phyloP scores from a whole-genome alignment of 2,113 vertebrate genomes.

The Donacobius atricapilla region DNA sequence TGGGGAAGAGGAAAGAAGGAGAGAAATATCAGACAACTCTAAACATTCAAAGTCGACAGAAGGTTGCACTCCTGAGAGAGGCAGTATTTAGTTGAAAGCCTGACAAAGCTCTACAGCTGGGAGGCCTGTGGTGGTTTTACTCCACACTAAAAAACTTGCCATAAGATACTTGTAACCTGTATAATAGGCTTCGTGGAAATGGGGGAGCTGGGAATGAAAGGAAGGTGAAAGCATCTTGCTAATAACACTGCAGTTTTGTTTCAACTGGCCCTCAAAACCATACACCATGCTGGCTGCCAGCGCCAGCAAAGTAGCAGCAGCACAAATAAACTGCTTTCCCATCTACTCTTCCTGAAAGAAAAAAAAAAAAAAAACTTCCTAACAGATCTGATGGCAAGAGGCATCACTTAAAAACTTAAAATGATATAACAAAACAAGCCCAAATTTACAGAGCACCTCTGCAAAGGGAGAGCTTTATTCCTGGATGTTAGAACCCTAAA shows the following conservation, averaged over 20 bases:
- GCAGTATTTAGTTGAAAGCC: slow-evolving; percentile 43
- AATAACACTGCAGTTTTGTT: slow-evolving; percentile 26
- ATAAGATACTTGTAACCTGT: slow-evolving; percentile 58
- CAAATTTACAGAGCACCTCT: slow-evolving; percentile 57
- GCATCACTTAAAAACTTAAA: not conserved
- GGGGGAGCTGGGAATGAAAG: slow-evolving; percentile 32
- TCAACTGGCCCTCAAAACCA: slow-evolving; percentile 35
- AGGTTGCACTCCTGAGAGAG: slow-evolving; percentile 62
- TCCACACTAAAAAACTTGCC: slow-evolving; percentile 22
- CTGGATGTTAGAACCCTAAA: slow-evolving; percentile 75
- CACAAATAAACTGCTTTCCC: not conserved
- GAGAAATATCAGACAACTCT: slow-evolving; percentile 11
- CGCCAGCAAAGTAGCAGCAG: not conserved
- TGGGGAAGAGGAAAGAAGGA: slow-evolving; percentile 21
- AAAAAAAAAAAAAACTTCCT: not conserved
- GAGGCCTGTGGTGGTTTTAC: slow-evolving; percentile 45
- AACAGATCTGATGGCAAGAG: not conserved
- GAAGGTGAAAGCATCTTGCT: slow-evolving; percentile 53
- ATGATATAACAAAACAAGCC: slow-evolving; percentile 1
- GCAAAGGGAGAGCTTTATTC: slow-evolving; percentile 69
- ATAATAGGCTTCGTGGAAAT: slow-evolving; percentile 65
- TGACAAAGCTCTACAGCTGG: slow-evolving; percentile 62
- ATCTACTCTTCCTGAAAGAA: not conserved
- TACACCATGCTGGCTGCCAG: not conserved
- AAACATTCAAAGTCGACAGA: slow-evolving; percentile 58